These are phyloP conservation scores for Orius laevigatus DNA, from an alignment of 1,140 invertebrate species.

Conservation along the genomic window DNA sequence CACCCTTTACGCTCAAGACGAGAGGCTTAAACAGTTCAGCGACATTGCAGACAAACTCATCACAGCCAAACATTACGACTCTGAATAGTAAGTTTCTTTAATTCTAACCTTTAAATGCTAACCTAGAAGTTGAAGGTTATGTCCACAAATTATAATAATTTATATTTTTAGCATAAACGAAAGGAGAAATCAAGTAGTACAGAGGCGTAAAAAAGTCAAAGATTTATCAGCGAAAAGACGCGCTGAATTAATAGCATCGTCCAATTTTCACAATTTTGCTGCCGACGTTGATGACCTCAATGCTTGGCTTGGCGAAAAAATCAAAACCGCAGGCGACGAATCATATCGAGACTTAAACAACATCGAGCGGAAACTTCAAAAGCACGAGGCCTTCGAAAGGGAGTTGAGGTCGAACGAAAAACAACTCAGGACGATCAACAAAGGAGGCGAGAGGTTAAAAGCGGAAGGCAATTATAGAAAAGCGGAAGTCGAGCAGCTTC, in stretches of 20 bases:
- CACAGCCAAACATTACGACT: constrained; percentile 69
- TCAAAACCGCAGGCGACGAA: constrained; percentile 78
- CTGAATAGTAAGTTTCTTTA: constrained; percentile 50
- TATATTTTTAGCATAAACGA: constrained; percentile 45
- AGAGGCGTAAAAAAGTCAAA: constrained; percentile 54
- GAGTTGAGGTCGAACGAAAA: constrained; percentile 86
- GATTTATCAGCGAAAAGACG: constrained; percentile 52
- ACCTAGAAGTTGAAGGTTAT: too few species aligned
- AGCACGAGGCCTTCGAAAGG: constrained; percentile 93
- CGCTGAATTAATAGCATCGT: constrained; percentile 55
- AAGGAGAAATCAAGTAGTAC: constrained; percentile 55
- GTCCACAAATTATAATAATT: too few species aligned
- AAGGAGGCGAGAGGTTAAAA: constrained; percentile 52
- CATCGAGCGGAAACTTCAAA: constrained; percentile 83
- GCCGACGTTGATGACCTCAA: constrained; percentile 76
- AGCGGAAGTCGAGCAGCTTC: constrained; percentile 43
- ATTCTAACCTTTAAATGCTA: too few species aligned
- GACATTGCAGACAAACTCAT: constrained; percentile 76
- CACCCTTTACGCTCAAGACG: constrained; percentile 83
- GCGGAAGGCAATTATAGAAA: constrained; percentile 51
- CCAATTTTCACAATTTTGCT: constrained; percentile 69
- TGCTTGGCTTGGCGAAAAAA: constrained; percentile 84
- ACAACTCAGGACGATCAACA: constrained; percentile 68
- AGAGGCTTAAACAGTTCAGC: constrained; percentile 69
- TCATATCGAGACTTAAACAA: constrained; percentile 84